Evolutionary conservation across 2,888 invertebrate species (phyloP), one percentile per base, ranked within the genome.

Genomic region (Luffia ferchaultella): DNA sequence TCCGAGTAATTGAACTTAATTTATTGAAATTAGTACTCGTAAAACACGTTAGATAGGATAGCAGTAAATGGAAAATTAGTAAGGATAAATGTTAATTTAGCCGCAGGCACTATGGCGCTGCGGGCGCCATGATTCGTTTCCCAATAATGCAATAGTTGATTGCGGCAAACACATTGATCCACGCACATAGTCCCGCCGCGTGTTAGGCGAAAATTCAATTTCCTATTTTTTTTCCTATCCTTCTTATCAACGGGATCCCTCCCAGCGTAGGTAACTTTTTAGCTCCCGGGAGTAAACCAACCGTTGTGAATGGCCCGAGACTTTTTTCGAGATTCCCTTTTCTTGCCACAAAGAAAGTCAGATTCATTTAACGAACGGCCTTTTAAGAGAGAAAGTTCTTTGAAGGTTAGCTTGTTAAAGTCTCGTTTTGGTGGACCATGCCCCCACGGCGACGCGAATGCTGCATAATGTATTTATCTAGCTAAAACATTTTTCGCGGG

Each of bases 351-450:
- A 73, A 74, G 72, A 70, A 73, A 73, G 67, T 67, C 66, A 68
- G 70, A 73, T 72, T 73, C 68, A 68, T 73, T 73, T 70, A 75
- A 71, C 67, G 68, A 71, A 70, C 67, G 66, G 61, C 64, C 65
- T 68, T 73, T 73, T 74, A 65, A 65, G 62, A 61, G 62, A 61
- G 60, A 71, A 73, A 74, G 61, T 73, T 74, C 70, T 73, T 70
- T 70, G 70, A 67, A 68, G 43, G 49, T 49, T 49, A 49, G 72
- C 72, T 73, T 73, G 73, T 75, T 73, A 74, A 69, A 69, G 67
- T 70, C 68, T 67, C 70, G 67, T 71, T 71, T 66, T 62, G 52
- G 58, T 58, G 64, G 68, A 73, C 69, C 66, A 67, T 61, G 62
- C 55, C 62, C 66, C 63, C 62, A 55, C 64, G 64, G 62, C 59